Base-by-base conservation (phyloP, 2,888 invertebrate species). In the Cataglyphis livida region DNA sequence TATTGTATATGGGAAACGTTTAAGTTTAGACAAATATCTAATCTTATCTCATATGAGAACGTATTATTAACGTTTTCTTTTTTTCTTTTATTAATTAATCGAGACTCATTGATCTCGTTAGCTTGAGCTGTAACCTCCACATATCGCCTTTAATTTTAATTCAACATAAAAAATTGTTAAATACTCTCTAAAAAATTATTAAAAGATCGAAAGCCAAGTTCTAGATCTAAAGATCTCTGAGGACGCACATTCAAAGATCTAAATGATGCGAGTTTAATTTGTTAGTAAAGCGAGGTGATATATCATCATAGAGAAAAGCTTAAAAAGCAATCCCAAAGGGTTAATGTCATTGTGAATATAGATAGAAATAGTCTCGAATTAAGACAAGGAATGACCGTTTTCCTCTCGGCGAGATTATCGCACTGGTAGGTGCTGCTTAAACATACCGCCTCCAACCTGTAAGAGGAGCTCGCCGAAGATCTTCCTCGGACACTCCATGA, bases 361-460 rank as follows among this genome's bases (percentile, higher is more conserved):
- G 21, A 38, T 25, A 78, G 57, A 66, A 10, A 59, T 18, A 78
- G n/a, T 59, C 0, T 54, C 41, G 41, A 15, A 38, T 6, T 51
- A n/a, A n/a, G n/a, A 54, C n/a, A 3, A 68, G 41, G 9, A 54
- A 68, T n/a, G n/a, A 76, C 4, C 28, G 15, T 38, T 28, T 35
- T 35, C n/a, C 51, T 41, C 51, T 41, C 38, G 28, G 7, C 9
- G 28, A 66, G 10, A 76, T 54, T n/a, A 75, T 41, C 2, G 9
- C 28, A 10, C 7, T 35, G 18, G n/a, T 35, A 41, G 4, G 0
- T 57, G 21, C 44, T 25, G 15, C 44, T 78, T 15, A 59, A 71
- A 94, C 95, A 95, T 95, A 98, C 98, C 97, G 97, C 95, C 99
- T 96, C 99, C 99, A 99, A 91, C 98, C 98, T 15, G 96, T 96